phyloP scores from a whole-genome alignment of 2,797 vertebrate genomes.

The Numenius phaeopus region DNA sequence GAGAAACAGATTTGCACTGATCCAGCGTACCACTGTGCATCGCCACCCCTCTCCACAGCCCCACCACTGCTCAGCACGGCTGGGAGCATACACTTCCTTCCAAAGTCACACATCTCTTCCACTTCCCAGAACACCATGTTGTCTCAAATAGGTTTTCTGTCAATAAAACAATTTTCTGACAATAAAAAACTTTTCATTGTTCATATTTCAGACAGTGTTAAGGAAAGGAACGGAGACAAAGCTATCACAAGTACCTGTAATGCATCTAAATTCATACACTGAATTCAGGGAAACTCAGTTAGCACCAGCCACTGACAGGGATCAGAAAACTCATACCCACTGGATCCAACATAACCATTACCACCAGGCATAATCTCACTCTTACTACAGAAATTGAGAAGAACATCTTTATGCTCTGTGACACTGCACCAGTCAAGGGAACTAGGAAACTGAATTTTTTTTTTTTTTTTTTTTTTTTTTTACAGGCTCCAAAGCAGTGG shows the following conservation, averaged over 20 bases:
- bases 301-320: neutral
- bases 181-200: neutral
- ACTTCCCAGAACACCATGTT: neutral
- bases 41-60: neutral
- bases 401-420: neutral
- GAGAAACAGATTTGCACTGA: neutral
- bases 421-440: neutral
- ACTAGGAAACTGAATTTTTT: no score
- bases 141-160: neutral
- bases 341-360: neutral
- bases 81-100: rapidly evolving
- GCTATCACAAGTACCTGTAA: neutral
- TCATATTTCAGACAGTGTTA: neutral
- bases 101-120: neutral
- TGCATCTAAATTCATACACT: neutral
- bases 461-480: no score
- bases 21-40: rapidly evolving
- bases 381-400: neutral
- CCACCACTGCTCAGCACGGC: neutral
- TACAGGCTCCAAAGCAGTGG: no score
- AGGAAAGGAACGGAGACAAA: neutral
- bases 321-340: neutral
- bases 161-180: no score
- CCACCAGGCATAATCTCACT: neutral
- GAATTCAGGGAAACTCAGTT: neutral